Evolutionary conservation across 2,797 vertebrate genomes (phyloP).

Genomic region (Parauchenoglanis punctatus): DNA sequence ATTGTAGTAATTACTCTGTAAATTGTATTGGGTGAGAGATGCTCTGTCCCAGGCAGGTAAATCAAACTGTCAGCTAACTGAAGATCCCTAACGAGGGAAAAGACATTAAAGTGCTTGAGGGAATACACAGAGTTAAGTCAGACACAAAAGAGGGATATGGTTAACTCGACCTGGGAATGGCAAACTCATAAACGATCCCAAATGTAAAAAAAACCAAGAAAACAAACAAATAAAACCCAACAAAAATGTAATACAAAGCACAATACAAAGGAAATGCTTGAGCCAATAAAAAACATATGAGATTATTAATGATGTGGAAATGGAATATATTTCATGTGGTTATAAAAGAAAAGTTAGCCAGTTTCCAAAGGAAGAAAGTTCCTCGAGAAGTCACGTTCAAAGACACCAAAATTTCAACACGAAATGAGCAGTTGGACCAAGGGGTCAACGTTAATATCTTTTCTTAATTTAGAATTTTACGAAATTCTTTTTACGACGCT

Average conservation of each 20-base stretch:
- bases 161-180: background rate
- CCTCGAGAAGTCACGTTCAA: background rate
- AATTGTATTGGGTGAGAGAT: conserved; percentile 98
- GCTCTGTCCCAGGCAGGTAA: conserved; percentile 80
- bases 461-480: background rate
- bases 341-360: background rate
- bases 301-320: background rate
- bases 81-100: conserved; percentile 61
- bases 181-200: background rate
- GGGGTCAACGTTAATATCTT: background rate
- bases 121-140: background rate
- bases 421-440: background rate
- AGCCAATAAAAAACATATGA: background rate
- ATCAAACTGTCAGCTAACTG: conserved; percentile 77
- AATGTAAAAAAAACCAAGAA: background rate
- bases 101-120: conserved; percentile 69
- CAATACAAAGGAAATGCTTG: background rate
- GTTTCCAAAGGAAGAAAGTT: background rate
- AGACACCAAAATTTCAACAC: background rate
- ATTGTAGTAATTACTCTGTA: conserved; percentile 99
- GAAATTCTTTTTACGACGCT: background rate
- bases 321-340: background rate
- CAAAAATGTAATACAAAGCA: background rate
- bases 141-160: background rate
- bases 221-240: background rate